Conservation (phyloP, 2,888 invertebrate genomes). For the Brachyopa scutellaris region DNA sequence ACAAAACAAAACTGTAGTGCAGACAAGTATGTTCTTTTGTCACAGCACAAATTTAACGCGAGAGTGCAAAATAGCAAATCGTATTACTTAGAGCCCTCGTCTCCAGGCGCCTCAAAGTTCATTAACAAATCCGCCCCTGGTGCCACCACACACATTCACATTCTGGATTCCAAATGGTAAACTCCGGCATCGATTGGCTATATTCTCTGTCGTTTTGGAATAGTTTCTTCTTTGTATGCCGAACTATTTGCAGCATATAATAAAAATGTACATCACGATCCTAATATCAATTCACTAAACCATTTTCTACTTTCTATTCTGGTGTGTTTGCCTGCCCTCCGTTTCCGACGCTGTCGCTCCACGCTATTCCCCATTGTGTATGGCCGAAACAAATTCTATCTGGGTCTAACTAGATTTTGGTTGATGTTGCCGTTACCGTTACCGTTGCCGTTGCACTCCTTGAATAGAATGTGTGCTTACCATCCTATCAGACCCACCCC, state of each 20-base stretch:
- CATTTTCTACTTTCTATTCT: conserved; percentile 32
- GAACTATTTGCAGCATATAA: conserved; percentile 34
- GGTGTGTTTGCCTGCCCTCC: neutral
- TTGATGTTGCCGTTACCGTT: conserved; percentile 1
- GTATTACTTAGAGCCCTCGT: too few species aligned
- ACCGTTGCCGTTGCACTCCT: neutral
- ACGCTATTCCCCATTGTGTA: conserved; percentile 16
- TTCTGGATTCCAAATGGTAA: neutral
- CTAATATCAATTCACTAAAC: conserved; percentile 57
- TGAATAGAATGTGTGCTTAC: neutral
- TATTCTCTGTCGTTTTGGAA: neutral
- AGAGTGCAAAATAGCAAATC: too few species aligned
- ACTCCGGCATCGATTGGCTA: neutral
- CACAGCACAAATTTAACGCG: too few species aligned
- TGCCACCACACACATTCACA: neutral
- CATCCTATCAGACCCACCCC: neutral
- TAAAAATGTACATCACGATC: conserved; percentile 57
- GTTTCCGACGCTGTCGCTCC: neutral
- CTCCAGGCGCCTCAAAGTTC: too few species aligned
- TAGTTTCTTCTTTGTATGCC: conserved; percentile 7
- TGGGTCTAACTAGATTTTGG: conserved; percentile 35
- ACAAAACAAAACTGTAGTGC: too few species aligned
- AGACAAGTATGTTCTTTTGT: too few species aligned
- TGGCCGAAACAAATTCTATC: conserved; percentile 32
- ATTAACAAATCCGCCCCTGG: too few species aligned